A percentile compares a stretch with the other conserved stretches of the same genome.
Evolutionary conservation across 1,140 invertebrate genomes (phyloP).

Genomic region (Leguminivora glycinivorella): DNA sequence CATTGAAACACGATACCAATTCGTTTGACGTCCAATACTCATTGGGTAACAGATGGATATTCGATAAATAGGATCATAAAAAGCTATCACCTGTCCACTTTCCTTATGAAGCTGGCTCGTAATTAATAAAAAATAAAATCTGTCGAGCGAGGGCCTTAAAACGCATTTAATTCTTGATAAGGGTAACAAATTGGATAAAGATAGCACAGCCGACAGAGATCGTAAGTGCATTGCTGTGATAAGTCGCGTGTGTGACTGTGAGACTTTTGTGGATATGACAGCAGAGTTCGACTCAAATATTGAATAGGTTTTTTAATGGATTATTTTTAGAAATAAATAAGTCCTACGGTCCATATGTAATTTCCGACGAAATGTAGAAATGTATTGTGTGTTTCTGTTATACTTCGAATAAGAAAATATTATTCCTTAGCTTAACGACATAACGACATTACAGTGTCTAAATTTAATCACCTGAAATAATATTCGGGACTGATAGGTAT

Average conservation of each 20-base stretch:
- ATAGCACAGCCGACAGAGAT: slow-evolving; percentile 70
- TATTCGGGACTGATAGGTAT: too few relatives aligned
- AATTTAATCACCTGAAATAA: too few relatives aligned
- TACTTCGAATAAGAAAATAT: too few relatives aligned
- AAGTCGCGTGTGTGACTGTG: slow-evolving; percentile 51
- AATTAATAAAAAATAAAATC: slow-evolving; percentile 75
- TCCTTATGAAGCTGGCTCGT: slow-evolving; percentile 41
- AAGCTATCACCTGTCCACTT: slow-evolving; percentile 50
- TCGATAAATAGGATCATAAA: slow-evolving; percentile 57
- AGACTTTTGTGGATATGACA: slow-evolving; percentile 44
- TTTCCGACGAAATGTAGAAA: too few relatives aligned
- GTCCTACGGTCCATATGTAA: too few relatives aligned
- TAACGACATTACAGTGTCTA: too few relatives aligned
- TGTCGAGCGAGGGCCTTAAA: slow-evolving; percentile 64
- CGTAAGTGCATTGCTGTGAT: slow-evolving; percentile 77
- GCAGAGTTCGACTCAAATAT: neutral
- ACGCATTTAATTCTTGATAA: slow-evolving; percentile 79
- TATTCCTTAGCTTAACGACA: too few relatives aligned
- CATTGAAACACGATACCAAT: slow-evolving; percentile 37
- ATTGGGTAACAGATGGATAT: slow-evolving; percentile 60
- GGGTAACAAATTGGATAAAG: slow-evolving; percentile 79
- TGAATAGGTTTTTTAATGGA: too few relatives aligned
- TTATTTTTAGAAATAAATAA: too few relatives aligned
- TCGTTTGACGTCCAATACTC: slow-evolving; percentile 40
- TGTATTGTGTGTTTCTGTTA: too few relatives aligned